Evolutionary conservation across 2,113 vertebrate genomes (phyloP).

Genomic region (Neogale vison): DNA sequence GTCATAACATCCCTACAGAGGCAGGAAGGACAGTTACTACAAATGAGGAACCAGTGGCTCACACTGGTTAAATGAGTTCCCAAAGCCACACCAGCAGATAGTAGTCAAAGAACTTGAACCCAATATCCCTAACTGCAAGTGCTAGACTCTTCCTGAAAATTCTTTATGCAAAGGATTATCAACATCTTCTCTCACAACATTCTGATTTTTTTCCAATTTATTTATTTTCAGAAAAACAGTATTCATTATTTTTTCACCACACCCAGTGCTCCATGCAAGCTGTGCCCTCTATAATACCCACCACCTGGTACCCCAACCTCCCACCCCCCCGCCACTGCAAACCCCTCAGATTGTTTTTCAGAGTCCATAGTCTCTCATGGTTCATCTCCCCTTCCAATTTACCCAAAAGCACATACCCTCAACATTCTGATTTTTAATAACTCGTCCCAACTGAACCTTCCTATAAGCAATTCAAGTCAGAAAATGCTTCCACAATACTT

Average conservation of each 20-base stretch:
- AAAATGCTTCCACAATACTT: not conserved
- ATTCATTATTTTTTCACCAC: too few species aligned
- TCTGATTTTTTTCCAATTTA: constrained; percentile 1
- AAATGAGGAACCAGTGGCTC: not conserved
- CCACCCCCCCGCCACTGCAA: too few species aligned
- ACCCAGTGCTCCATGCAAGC: too few species aligned
- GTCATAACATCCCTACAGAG: not conserved
- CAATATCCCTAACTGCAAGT: not conserved
- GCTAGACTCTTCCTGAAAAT: not conserved
- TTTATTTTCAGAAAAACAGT: too few species aligned
- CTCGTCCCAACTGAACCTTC: not conserved
- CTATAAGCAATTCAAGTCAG: not conserved
- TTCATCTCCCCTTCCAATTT: too few species aligned
- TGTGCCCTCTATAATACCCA: too few species aligned
- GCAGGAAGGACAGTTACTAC: not conserved
- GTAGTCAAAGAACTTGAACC: constrained; percentile 5
- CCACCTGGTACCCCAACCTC: too few species aligned
- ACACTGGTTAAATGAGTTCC: not conserved
- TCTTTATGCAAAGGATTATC: not conserved
- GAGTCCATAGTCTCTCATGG: too few species aligned
- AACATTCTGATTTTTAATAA: not conserved
- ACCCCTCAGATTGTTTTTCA: too few species aligned
- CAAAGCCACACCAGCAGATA: not conserved
- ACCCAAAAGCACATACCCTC: too few species aligned
- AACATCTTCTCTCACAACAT: not conserved